Base-by-base conservation (phyloP, 2,113 vertebrate species). In the Oncorhynchus tshawytscha region DNA sequence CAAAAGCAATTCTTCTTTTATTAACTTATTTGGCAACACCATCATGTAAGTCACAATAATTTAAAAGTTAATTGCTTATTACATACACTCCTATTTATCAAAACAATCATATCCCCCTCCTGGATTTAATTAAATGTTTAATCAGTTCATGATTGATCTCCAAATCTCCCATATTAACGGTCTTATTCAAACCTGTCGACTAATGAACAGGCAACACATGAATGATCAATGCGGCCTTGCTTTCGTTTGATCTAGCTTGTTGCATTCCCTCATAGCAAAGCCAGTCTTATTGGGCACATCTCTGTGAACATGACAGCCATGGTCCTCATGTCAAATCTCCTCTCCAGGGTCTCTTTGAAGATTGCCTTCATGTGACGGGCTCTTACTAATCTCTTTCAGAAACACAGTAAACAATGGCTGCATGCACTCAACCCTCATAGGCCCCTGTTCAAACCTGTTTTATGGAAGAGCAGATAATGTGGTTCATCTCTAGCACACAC, bases 81-180 rank as follows among this genome's bases (percentile, higher is more conserved):
- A 87, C 72, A 78, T 80, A 60, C 64, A 77, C 69, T 78, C 67
- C 72, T 68, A 85, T 82, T 78, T 68, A 85, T 83, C 71, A 87
- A 84, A 85, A 74, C 64, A 73, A 84, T 86, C 76, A 68, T 84
- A 78, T 73, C 59, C 72, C 49, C 66, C 64, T 34, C 39, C 80
- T 81, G 76, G 66, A 81, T 88, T 85, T 88, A 70, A 85, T 88
- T 88, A 84, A 86, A 85, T 80, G 76, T 79, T 78, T 78, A 83
- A 90, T 86, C 78, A 87, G 85, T 89, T 73, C 70, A 54, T 73
- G 74, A 85, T 73, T 86, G 74, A 89, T 86, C 81, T 78, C 34
- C 67, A 73, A 81, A 60, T 81, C 20, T 72, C 69, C 67, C 49
- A 78, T 78, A 80, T 80, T 82, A 81, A 80, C 62, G 60, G 39